Percentiles rank a stretch among this genome's conserved stretches.
phyloP scores from a whole-genome alignment of 2,888 invertebrate species.

The Agrotis clavis region DNA sequence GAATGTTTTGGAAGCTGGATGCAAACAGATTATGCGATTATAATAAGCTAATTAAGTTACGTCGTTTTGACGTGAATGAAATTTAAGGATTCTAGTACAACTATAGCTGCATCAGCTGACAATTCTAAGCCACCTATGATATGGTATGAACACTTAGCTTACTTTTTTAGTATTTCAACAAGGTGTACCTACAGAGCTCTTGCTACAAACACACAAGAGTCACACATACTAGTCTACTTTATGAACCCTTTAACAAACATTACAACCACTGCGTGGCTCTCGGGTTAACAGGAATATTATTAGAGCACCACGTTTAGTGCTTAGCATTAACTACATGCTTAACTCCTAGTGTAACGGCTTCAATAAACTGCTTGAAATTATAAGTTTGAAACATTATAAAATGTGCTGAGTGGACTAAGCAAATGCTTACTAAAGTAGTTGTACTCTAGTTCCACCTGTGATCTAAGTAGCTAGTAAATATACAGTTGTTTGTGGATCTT shows the following conservation, averaged over 20 bases:
- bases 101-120: too few species aligned
- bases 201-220: neutral
- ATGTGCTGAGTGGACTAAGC: slow-evolving; percentile 11
- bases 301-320: slow-evolving; percentile 19
- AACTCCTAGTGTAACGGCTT: slow-evolving; percentile 4
- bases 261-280: neutral
- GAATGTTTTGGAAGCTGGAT: slow-evolving; percentile 40
- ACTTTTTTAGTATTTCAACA: neutral
- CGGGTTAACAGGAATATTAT: slow-evolving; percentile 13
- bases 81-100: neutral
- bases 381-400: slow-evolving; percentile 19
- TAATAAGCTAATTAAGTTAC: slow-evolving; percentile 1
- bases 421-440: neutral
- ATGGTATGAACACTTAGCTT: too few species aligned
- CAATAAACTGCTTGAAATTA: slow-evolving; percentile 24
- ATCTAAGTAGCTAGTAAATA: neutral
- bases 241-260: slow-evolving; percentile 8
- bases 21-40: slow-evolving; percentile 28
- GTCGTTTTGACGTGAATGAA: neutral
- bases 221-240: neutral
- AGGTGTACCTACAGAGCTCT: neutral
- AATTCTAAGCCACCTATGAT: too few species aligned
- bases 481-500: neutral
- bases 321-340: slow-evolving; percentile 28
- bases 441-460: slow-evolving; percentile 13